Conservation (phyloP, 2,113 vertebrate genomes). For the Trematocara nigrifrons region DNA sequence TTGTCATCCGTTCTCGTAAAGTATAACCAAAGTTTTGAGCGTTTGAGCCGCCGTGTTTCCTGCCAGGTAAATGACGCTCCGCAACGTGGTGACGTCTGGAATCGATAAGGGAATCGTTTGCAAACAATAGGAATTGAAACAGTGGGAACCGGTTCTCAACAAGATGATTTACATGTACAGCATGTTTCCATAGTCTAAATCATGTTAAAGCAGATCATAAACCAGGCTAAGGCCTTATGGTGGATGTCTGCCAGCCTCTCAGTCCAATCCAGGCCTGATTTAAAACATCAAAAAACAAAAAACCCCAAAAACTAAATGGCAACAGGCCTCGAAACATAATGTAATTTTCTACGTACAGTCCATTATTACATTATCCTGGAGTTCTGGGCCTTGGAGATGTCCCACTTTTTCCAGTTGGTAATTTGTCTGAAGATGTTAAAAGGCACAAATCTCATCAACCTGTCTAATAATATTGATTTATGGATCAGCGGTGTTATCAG, state of each 20-base stretch:
- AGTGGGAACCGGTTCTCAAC: too few species aligned
- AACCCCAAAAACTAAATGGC: not conserved
- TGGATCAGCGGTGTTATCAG: not conserved
- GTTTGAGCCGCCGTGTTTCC: too few species aligned
- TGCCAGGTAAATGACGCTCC: too few species aligned
- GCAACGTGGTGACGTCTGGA: too few species aligned
- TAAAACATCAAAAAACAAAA: not conserved
- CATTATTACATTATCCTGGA: not conserved
- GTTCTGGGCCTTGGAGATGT: not conserved
- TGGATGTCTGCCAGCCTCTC: not conserved
- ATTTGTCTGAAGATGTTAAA: not conserved
- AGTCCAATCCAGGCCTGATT: rapidly evolving
- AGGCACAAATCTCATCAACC: not conserved
- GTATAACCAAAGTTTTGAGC: too few species aligned
- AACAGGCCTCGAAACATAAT: not conserved
- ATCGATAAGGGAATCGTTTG: too few species aligned
- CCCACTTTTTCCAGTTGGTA: not conserved
- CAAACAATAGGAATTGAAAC: too few species aligned
- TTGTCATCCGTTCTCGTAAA: too few species aligned
- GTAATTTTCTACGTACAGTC: not conserved
- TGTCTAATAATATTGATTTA: not conserved
- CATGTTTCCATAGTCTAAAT: not conserved
- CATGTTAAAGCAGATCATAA: not conserved
- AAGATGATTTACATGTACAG: not conserved
- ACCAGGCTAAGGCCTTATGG: not conserved